Evolutionary conservation across 35 echinoderm and acorn worm genomes (phyloP), one percentile per base, ranked within the genome.

Genomic region (Apostichopus californicus): DNA sequence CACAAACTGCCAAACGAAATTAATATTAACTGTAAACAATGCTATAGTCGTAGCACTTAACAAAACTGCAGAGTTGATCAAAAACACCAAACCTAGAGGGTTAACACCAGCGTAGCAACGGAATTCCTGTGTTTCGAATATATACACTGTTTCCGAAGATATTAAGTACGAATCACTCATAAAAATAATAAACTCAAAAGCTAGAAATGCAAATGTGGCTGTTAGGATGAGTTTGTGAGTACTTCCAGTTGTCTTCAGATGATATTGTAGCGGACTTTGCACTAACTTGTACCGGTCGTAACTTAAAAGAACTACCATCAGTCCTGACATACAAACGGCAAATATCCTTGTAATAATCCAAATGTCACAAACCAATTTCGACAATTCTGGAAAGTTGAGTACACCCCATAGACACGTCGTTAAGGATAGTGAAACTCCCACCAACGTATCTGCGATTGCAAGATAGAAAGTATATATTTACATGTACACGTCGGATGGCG

Each of bases 401-500:
- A 89, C 11, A 8, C 86, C 86, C 86, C 86, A 89, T 1, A 89
- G 14, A 46, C 54, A 89, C 14, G 86, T 89, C 18, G 86, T 64
- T 4, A 72, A 23, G 12, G 34, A 54, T 5, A 89, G 8, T 7
- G 64, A 72, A 72, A 89, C 3, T 89, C 86, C 86, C 4, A 89
- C 60, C 8, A 89, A 14, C 26, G 46, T 12, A 54, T 89, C 86
- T 3, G 68, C 23, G 15, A 89, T 89, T 14, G 86, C 86, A 13
- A 89, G 86, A 72, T 89, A 89, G 24, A 72, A 89, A 15, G 64
- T 89, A 53, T 89, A 72, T 64, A 89, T 89, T 89, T 3, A 89
- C 23, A 2, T 52, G 14, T 53, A 55, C 10, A 72, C 12, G 28
- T 18, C 86, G 86, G 2, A 89, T 57, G 14, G n/a, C 52, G 34